Percentiles rank a stretch among this genome's conserved stretches.
Evolutionary conservation across 2,113 vertebrate genomes (phyloP).

Genomic region (Burhinus bistriatus): DNA sequence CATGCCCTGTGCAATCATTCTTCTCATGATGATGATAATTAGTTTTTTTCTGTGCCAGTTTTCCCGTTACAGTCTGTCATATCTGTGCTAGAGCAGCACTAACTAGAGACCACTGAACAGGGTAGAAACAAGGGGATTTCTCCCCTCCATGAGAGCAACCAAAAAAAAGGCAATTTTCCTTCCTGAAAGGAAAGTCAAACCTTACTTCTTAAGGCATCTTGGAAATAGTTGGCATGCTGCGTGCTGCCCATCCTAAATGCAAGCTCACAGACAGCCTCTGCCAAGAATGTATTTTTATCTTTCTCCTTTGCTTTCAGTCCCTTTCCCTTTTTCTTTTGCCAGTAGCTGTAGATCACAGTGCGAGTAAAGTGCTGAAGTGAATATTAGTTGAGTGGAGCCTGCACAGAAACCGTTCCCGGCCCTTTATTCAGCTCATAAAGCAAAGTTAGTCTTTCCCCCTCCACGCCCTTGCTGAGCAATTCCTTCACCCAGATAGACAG

Average conservation of each 20-base stretch:
- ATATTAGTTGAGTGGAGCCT: not conserved
- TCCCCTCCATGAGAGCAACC: not conserved
- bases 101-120: not conserved
- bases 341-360: constrained; percentile 30
- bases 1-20: not conserved
- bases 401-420: not conserved
- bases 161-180: not conserved
- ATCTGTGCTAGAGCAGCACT: not conserved
- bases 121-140: not conserved
- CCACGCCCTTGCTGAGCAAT: not conserved
- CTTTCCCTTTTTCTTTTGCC: constrained; percentile 41
- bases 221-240: not conserved
- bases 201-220: not conserved
- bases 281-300: constrained; percentile 52
- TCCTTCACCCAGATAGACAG: not conserved
- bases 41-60: not conserved
- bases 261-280: not conserved
- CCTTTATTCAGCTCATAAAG: not conserved
- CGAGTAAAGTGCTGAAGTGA: constrained; percentile 1
- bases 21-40: not conserved
- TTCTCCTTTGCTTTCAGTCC: constrained; percentile 20
- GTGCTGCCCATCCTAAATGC: not conserved
- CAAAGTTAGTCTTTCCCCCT: not conserved
- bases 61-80: not conserved
- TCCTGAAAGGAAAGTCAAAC: not conserved